Evolutionary conservation across 2,113 vertebrate genomes (phyloP).

Genomic region (Sciurus niger): DNA sequence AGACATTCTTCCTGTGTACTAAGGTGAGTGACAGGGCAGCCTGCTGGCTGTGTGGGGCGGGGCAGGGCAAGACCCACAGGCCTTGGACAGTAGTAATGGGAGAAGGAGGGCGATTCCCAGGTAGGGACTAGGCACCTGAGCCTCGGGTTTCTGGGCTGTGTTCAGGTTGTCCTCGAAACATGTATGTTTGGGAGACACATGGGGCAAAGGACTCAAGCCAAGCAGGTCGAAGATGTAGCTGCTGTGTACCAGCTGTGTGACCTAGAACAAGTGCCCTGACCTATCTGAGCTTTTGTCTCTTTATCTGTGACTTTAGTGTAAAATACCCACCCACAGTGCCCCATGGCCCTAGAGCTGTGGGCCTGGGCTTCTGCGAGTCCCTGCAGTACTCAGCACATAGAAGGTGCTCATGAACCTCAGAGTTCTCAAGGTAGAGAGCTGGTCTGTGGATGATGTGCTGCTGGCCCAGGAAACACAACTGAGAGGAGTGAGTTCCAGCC

Average conservation of each 20-base stretch:
- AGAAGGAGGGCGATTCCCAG: neutral
- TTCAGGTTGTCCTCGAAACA: neutral
- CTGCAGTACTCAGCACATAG: neutral
- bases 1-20: neutral
- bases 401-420: neutral
- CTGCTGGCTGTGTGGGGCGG: neutral
- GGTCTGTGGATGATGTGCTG: neutral
- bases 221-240: neutral
- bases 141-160: slow-evolving; percentile 6
- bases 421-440: neutral
- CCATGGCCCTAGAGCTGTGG: neutral
- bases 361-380: neutral
- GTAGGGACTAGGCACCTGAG: neutral
- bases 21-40: neutral
- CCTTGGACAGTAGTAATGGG: neutral
- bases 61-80: no score
- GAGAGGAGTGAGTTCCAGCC: neutral
- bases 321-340: neutral
- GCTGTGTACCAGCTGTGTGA: neutral
- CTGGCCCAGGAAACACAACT: neutral
- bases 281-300: neutral
- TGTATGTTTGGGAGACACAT: neutral
- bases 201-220: neutral
- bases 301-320: neutral
- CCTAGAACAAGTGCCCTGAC: neutral